phyloP scores from a whole-genome alignment of 2,888 invertebrate species.

The Drosophila diplacantha region DNA sequence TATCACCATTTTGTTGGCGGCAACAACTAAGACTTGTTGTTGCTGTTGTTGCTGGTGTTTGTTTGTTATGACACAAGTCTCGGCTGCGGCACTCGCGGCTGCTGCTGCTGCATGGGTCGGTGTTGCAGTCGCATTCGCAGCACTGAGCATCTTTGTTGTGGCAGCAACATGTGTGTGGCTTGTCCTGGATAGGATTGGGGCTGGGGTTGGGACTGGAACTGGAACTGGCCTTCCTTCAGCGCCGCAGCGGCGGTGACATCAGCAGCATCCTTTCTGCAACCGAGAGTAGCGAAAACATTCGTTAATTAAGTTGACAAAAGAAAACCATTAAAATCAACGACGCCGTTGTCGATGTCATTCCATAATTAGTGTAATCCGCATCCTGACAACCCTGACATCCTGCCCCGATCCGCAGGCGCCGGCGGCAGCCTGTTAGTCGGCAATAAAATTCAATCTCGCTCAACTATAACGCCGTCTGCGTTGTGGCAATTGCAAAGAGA shows the following conservation, averaged over 20 bases:
- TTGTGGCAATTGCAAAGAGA: constrained; percentile 10
- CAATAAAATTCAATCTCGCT: constrained; percentile 63
- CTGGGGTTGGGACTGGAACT: constrained; percentile 4
- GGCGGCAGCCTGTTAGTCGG: constrained; percentile 37
- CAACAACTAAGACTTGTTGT: constrained; percentile 64
- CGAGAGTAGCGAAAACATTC: constrained; percentile 22
- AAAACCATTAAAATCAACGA: constrained; percentile 54
- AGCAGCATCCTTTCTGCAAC: constrained; percentile 51
- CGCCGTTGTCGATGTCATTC: constrained; percentile 52
- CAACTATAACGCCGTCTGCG: constrained; percentile 29
- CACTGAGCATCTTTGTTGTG: constrained; percentile 63
- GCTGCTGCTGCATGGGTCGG: constrained; percentile 44
- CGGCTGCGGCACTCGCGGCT: constrained; percentile 52
- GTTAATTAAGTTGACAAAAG: constrained; percentile 56
- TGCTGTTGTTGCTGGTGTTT: constrained; percentile 46
- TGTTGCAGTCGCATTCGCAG: constrained; percentile 62
- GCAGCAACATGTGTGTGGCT: constrained; percentile 66
- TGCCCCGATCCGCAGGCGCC: constrained; percentile 29
- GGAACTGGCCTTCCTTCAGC: constrained; percentile 19
- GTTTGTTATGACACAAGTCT: constrained; percentile 69
- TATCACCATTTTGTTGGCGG: constrained; percentile 74
- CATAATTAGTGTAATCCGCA: constrained; percentile 65
- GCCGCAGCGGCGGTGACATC: constrained; percentile 48
- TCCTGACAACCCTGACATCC: constrained; percentile 60
- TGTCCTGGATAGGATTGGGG: constrained; percentile 16